phyloP scores from a whole-genome alignment of 2,797 vertebrate genomes.

The Sebastes itinus region DNA sequence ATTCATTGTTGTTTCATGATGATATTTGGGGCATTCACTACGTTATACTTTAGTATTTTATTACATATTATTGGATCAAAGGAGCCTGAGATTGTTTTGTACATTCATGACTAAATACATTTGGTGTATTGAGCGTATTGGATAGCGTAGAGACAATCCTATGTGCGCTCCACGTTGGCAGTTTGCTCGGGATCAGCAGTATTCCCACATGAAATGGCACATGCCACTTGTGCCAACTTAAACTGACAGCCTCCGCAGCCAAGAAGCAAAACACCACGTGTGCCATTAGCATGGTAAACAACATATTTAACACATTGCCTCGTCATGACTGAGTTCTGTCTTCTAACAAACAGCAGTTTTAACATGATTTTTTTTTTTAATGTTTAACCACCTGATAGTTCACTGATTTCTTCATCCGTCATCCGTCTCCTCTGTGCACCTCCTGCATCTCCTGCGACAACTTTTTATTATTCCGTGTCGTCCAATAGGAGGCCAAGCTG shows the following conservation, averaged over 20 bases:
- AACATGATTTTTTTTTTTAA: too few relatives aligned
- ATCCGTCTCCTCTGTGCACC: not conserved
- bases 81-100: not conserved
- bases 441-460: not conserved
- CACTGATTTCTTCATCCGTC: not conserved
- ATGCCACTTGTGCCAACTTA: not conserved
- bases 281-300: not conserved
- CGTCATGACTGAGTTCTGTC: not conserved
- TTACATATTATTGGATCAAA: not conserved
- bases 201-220: not conserved
- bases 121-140: not conserved
- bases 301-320: not conserved
- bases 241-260: not conserved
- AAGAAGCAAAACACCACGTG: not conserved
- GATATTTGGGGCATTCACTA: not conserved
- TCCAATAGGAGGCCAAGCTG: constrained; percentile 92
- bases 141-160: not conserved
- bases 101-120: not conserved
- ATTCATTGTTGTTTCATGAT: not conserved
- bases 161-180: not conserved
- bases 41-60: not conserved
- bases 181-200: not conserved
- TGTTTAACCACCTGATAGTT: not conserved
- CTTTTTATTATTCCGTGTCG: not conserved
- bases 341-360: not conserved